Evolutionary conservation across 2,888 invertebrate genomes (phyloP), one percentile per base, ranked within the genome.

Genomic region (Nebria salina): DNA sequence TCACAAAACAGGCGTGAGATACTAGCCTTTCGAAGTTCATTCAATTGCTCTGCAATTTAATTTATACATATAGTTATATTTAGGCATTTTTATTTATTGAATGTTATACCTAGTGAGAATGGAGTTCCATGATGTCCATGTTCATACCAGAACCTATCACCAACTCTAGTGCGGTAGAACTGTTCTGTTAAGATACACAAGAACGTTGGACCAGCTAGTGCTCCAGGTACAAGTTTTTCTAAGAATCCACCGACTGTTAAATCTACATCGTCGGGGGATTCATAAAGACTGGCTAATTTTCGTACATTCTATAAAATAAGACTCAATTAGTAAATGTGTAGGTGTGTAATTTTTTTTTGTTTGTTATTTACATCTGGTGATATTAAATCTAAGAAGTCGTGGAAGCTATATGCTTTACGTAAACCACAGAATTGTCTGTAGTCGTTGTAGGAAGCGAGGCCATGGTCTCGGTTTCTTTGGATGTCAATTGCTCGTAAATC

Each of bases 381-480:
- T 76, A 95, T 94, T 73, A 92, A 91, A 86, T 95, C 95, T 0
- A 89, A 86, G 88, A 94, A 94, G 82, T 94, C 95, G 64, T 92
- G 88, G 91, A 96, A 96, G 0, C 88, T 89, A 26, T 89, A 88
- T 0, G 95, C 96, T 73, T 92, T 92, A 0, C 91, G 91, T 9
- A 96, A 88, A 0, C 95, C 95, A 86, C 96, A 96, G 83, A 93
- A 94, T 9, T 93, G 92, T 79, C 98, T 91, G 85, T 94, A 94
- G 81, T 93, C 92, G 82, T 94, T 93, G 88, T 97, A 97, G 0
- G 93, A 92, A 4, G 94, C 95, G 54, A 97, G 89, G 11, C 95
- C 97, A 86, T 97, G 97, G 88, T 97, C 97, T 75, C 97, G 92
- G 83, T 95, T 95, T 83, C 97, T 92, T 87, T 97, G 97, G 83